A percentile compares a stretch with the other conserved stretches of the same genome.
Conservation (phyloP, 2,888 invertebrate species). For the Drosophila paracracens region DNA sequence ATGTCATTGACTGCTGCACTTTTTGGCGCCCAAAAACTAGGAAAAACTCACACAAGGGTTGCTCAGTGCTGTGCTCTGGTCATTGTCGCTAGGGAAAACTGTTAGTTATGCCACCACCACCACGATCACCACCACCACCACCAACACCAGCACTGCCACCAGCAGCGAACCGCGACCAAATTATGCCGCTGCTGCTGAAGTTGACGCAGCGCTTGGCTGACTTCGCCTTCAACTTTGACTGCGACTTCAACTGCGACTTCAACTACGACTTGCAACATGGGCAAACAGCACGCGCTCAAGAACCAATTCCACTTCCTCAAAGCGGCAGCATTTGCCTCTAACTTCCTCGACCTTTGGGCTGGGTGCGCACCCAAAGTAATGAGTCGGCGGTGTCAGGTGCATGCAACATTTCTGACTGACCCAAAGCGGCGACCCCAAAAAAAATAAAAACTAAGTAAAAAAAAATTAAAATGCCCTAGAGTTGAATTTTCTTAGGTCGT, state of each 20-base stretch:
- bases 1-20: constrained; percentile 69
- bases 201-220: constrained; percentile 71
- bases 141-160: constrained; percentile 16
- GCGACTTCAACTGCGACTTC: constrained; percentile 28
- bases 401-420: constrained; percentile 61
- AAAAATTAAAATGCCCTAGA: constrained; percentile 40
- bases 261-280: constrained; percentile 31
- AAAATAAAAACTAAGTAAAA: constrained; percentile 26
- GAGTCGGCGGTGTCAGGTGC: constrained; percentile 76
- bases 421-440: constrained; percentile 47
- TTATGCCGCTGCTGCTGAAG: constrained; percentile 59
- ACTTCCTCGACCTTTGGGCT: constrained; percentile 52
- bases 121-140: constrained; percentile 33
- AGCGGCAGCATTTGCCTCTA: constrained; percentile 51
- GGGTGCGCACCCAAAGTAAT: constrained; percentile 65
- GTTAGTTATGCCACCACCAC: constrained; percentile 63
- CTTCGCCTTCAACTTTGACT: constrained; percentile 36
- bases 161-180: constrained; percentile 75
- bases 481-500: constrained; percentile 66
- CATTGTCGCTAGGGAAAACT: constrained; percentile 68
- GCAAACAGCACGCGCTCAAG: constrained; percentile 72
- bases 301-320: constrained; percentile 45
- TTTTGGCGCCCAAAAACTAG: constrained; percentile 69
- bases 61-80: constrained; percentile 22
- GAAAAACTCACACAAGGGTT: constrained; percentile 72